A percentile compares a stretch with the other conserved stretches of the same genome.
Conservation (phyloP, 1,140 invertebrate genomes). For the Anastrepha ludens region DNA sequence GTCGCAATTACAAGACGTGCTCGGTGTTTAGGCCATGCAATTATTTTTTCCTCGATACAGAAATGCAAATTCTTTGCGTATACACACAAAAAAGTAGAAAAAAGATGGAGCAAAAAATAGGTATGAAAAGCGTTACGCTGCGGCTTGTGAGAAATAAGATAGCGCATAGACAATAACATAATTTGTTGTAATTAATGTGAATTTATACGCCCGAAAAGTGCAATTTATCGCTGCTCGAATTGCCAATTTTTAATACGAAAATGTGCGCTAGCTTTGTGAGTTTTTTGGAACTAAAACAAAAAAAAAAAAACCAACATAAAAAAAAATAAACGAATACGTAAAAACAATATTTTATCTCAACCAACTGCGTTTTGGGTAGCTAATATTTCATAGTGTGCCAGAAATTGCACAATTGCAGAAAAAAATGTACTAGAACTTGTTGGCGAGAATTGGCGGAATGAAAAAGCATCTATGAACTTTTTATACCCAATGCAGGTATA, state of each 20-base stretch:
- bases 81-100: background rate
- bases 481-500: background rate
- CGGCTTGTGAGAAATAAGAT: background rate
- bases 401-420: background rate
- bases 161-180: conserved; percentile 1
- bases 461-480: background rate
- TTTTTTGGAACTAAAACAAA: background rate
- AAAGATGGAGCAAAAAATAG: background rate
- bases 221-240: conserved; percentile 27
- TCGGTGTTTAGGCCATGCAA: background rate
- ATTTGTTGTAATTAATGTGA: conserved; percentile 39
- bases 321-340: no score
- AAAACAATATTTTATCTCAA: background rate
- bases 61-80: background rate
- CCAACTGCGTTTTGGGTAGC: background rate
- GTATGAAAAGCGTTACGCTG: background rate
- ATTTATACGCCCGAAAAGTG: conserved; percentile 15
- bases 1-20: background rate
- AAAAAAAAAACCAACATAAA: no score
- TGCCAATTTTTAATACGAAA: background rate
- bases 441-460: background rate
- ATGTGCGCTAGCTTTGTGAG: background rate
- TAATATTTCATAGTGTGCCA: background rate
- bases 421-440: background rate
- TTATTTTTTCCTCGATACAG: background rate